phyloP scores from a whole-genome alignment of 1,140 invertebrate genomes.

The Scaptomyza graminum region DNA sequence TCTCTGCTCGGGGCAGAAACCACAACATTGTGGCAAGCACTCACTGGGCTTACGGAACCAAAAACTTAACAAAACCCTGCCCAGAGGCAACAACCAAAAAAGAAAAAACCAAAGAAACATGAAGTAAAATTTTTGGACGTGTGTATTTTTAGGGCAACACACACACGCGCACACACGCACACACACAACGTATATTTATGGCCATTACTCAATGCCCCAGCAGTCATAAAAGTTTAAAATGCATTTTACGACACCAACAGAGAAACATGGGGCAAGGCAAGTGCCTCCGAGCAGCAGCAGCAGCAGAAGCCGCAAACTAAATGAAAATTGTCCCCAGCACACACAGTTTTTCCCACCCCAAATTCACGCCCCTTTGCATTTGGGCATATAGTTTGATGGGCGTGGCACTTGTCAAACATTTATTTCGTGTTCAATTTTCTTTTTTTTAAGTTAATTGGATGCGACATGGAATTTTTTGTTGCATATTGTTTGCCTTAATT shows the following conservation, averaged over 20 bases:
- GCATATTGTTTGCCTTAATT: constrained; percentile 38
- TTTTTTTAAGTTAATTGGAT: constrained; percentile 20
- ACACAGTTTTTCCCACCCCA: constrained; percentile 10
- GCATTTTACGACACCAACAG: constrained; percentile 47
- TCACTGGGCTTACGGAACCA: constrained; percentile 3
- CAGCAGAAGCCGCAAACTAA: constrained; percentile 22
- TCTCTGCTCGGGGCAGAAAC: constrained; percentile 8
- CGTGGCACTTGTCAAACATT: constrained; percentile 37
- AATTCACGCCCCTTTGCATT: constrained; percentile 11
- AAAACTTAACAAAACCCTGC: constrained; percentile 7
- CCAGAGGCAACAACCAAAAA: constrained; percentile 8
- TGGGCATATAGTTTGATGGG: constrained; percentile 12
- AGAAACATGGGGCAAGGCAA: constrained; percentile 42
- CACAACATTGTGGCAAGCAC: constrained; percentile 48
- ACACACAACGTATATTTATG: constrained; percentile 43
- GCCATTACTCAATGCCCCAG: constrained; percentile 52
- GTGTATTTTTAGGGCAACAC: constrained; percentile 26
- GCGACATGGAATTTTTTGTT: constrained; percentile 7
- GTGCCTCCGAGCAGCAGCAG: constrained; percentile 10
- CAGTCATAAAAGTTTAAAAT: constrained; percentile 61
- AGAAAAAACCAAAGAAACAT: neutral
- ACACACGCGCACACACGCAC: neutral
- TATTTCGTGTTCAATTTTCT: constrained; percentile 21
- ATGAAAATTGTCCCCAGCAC: constrained; percentile 39
- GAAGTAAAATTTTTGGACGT: constrained; percentile 18